A percentile compares a stretch with the other conserved stretches of the same genome.
phyloP scores from a whole-genome alignment of 2,888 invertebrate species.

The Adela reaumurella region DNA sequence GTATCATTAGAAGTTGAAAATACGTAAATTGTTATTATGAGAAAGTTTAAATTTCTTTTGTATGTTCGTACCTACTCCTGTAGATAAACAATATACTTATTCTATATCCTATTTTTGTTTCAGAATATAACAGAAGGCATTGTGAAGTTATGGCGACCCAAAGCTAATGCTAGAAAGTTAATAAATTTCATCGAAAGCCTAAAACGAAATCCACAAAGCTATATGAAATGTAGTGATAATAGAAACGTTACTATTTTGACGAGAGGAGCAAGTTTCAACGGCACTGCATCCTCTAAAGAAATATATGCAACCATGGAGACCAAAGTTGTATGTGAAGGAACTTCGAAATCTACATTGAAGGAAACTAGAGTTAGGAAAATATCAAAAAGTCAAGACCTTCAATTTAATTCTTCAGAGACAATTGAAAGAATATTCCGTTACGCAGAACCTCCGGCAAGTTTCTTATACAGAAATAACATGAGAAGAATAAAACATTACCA shows the following conservation, averaged over 20 bases:
- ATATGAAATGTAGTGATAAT: conserved; percentile 15
- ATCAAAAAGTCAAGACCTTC: background rate
- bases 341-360: background rate
- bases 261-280: background rate
- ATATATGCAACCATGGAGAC: background rate
- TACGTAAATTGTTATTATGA: too few relatives aligned
- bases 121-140: conserved; percentile 40
- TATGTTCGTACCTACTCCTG: too few relatives aligned
- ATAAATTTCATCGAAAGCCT: conserved; percentile 31
- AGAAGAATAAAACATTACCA: conserved; percentile 13
- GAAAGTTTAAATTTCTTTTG: too few relatives aligned
- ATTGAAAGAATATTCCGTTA: conserved; percentile 34
- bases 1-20: too few relatives aligned
- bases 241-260: background rate
- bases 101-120: conserved; percentile 17
- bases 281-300: background rate
- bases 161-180: conserved; percentile 33
- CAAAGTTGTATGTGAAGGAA: background rate
- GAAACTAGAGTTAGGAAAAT: background rate
- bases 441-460: conserved; percentile 43
- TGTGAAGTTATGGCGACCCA: conserved; percentile 37
- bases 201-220: conserved; percentile 29
- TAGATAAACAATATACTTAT: too few relatives aligned
- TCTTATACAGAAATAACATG: conserved; percentile 36
- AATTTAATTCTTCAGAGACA: background rate